Percentiles rank a stretch among this genome's conserved stretches.
Conservation (phyloP, 2,797 vertebrate species). For the Coranthus polyacanthus region DNA sequence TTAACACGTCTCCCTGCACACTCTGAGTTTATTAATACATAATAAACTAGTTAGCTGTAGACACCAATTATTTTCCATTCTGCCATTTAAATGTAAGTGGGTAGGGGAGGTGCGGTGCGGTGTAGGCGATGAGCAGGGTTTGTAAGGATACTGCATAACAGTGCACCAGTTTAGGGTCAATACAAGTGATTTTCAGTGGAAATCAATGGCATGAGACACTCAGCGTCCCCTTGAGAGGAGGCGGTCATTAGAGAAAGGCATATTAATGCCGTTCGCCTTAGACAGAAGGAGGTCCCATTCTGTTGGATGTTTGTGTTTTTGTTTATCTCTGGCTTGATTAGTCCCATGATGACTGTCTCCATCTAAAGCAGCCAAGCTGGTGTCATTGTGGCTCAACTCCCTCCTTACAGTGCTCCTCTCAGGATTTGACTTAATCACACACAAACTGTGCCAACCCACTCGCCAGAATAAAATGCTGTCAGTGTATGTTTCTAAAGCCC, state of each 20-base stretch:
- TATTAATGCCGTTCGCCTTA: constrained; percentile 49
- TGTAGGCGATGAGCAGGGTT: constrained; percentile 19
- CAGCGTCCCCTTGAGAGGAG: constrained; percentile 29
- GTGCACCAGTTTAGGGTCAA: constrained; percentile 46
- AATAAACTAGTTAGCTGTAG: constrained; percentile 46
- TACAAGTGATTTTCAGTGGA: constrained; percentile 57
- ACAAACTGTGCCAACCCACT: constrained; percentile 41
- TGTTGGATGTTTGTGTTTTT: constrained; percentile 53
- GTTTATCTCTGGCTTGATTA: constrained; percentile 64
- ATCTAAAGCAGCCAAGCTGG: constrained; percentile 50
- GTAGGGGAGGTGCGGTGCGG: constrained; percentile 8
- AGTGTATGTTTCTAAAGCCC: no score
- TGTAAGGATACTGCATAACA: constrained; percentile 33
- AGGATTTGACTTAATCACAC: constrained; percentile 59
- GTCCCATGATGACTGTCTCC: constrained; percentile 52
- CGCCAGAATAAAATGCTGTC: no score
- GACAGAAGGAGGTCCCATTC: constrained; percentile 42
- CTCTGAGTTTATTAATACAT: constrained; percentile 66
- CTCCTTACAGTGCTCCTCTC: no score
- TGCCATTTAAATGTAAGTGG: constrained; percentile 42
- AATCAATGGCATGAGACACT: constrained; percentile 69
- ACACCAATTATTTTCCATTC: constrained; percentile 60
- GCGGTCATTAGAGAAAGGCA: constrained; percentile 51
- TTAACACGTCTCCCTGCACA: constrained; percentile 65
- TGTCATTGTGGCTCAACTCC: constrained; percentile 48